These are phyloP conservation scores for Epirrhoe tristata DNA, from an alignment of 2,888 invertebrate genomes.

Conservation along the genomic window DNA sequence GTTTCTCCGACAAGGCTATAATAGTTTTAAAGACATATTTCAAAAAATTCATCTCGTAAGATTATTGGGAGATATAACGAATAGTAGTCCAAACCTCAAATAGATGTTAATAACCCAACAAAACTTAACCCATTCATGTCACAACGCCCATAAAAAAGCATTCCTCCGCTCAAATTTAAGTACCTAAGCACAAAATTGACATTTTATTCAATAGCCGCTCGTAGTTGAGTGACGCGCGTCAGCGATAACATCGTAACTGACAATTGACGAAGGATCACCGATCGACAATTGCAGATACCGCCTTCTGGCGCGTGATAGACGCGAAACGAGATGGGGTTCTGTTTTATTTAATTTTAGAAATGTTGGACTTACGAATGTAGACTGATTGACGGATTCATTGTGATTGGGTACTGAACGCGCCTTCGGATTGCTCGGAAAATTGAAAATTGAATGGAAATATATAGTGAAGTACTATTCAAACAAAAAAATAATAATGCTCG, in stretches of 20 bases:
- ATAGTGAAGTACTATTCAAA: not conserved
- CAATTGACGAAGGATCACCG: constrained; percentile 76
- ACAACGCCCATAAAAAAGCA: constrained; percentile 28
- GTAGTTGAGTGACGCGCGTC: constrained; percentile 69
- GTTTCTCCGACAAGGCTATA: not conserved
- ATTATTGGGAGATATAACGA: not conserved
- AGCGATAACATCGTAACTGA: constrained; percentile 68
- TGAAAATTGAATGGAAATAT: constrained; percentile 4
- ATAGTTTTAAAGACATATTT: not conserved
- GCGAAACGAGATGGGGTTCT: constrained; percentile 49
- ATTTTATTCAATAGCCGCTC: constrained; percentile 68
- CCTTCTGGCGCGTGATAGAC: constrained; percentile 53
- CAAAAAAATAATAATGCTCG: too few relatives aligned
- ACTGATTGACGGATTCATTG: constrained; percentile 19
- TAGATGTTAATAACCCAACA: constrained; percentile 1
- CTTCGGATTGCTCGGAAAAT: constrained; percentile 4
- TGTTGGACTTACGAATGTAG: constrained; percentile 17
- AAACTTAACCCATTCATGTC: constrained; percentile 35
- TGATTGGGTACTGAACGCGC: constrained; percentile 20
- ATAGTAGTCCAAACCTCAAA: constrained; percentile 4
- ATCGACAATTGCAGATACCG: constrained; percentile 62
- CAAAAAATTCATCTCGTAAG: not conserved
- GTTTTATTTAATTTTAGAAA: constrained; percentile 45
- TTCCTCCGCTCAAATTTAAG: constrained; percentile 46
- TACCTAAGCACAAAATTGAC: constrained; percentile 61